These are phyloP conservation scores for Hippoglossus stenolepis DNA, from an alignment of 2,113 vertebrate genomes.

Conservation along the genomic window DNA sequence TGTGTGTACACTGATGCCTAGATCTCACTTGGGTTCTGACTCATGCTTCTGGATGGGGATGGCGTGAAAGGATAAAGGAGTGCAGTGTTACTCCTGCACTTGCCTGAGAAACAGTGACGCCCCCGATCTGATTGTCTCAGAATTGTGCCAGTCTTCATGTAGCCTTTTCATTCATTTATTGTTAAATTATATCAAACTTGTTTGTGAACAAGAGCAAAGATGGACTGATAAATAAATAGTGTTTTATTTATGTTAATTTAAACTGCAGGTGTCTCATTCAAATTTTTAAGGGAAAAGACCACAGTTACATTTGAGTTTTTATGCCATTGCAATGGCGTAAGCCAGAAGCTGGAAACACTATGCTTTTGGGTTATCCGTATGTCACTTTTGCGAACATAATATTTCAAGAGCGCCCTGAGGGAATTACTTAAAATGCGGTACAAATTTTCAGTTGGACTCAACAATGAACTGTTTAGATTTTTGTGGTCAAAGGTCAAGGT, in stretches of 20 bases:
- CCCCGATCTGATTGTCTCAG: slow-evolving; percentile 81
- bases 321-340: too few relatives aligned
- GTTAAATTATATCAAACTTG: slow-evolving; percentile 83
- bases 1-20: slow-evolving; percentile 65
- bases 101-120: slow-evolving; percentile 69
- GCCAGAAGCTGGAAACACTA: too few relatives aligned
- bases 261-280: slow-evolving; percentile 46
- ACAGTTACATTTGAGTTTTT: too few relatives aligned
- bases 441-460: too few relatives aligned
- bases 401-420: too few relatives aligned
- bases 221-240: slow-evolving; percentile 77
- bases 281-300: not conserved
- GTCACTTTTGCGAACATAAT: too few relatives aligned
- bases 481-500: too few relatives aligned
- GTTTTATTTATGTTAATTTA: slow-evolving; percentile 81
- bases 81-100: slow-evolving; percentile 55
- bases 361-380: too few relatives aligned
- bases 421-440: too few relatives aligned
- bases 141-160: slow-evolving; percentile 87
- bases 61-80: slow-evolving; percentile 51
- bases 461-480: too few relatives aligned
- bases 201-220: slow-evolving; percentile 74
- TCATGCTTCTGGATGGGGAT: slow-evolving; percentile 67
- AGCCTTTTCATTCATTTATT: slow-evolving; percentile 79
- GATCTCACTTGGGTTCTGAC: slow-evolving; percentile 33